Evolutionary conservation across 2,797 vertebrate genomes (phyloP).

Genomic region (Brotula barbata): DNA sequence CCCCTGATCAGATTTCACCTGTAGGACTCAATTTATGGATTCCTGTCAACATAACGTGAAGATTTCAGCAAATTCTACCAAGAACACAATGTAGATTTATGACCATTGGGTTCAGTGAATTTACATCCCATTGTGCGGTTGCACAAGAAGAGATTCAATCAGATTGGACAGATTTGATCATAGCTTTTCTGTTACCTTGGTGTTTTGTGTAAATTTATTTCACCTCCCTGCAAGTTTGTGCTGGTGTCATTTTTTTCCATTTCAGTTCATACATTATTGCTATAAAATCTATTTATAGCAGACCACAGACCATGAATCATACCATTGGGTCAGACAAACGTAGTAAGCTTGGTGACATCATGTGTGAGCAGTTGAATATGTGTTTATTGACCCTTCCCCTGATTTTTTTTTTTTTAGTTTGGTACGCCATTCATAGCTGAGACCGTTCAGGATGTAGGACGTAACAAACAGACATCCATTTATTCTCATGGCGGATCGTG

Average conservation of each 20-base stretch:
- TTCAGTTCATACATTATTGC: too few species aligned
- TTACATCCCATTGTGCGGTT: too few species aligned
- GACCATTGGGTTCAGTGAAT: too few species aligned
- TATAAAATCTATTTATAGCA: too few species aligned
- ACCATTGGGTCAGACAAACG: background rate
- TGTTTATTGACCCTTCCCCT: slow-evolving; percentile 22
- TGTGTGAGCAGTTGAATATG: background rate
- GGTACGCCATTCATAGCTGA: slow-evolving; percentile 32
- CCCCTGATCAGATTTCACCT: too few species aligned
- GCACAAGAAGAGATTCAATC: background rate
- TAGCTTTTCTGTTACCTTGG: slow-evolving; percentile 5
- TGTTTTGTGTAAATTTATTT: slow-evolving; percentile 30
- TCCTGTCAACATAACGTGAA: too few species aligned
- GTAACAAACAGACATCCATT: slow-evolving; percentile 50
- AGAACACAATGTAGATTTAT: too few species aligned
- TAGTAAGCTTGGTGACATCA: too few species aligned
- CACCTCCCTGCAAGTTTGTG: too few species aligned
- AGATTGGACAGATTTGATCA: background rate
- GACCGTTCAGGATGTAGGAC: slow-evolving; percentile 43
- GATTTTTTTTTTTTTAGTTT: slow-evolving; percentile 13
- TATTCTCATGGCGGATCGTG: slow-evolving; percentile 17
- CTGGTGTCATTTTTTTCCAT: too few species aligned
- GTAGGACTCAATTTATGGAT: too few species aligned
- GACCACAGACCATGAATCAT: background rate
- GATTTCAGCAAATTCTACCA: too few species aligned